Evolutionary conservation across 1,140 invertebrate species (phyloP).

Genomic region (Hormaphis cornu): DNA sequence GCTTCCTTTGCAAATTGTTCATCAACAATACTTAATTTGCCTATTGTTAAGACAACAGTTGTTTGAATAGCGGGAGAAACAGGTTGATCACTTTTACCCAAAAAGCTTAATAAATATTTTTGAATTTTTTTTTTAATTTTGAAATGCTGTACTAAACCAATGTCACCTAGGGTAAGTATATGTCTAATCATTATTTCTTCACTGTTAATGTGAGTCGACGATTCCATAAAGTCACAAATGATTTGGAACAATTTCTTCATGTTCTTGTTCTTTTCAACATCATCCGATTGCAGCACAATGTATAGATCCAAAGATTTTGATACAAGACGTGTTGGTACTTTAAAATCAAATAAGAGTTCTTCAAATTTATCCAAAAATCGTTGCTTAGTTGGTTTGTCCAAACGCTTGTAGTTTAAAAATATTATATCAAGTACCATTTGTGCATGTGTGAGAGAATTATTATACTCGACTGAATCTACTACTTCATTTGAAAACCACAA

Average conservation of each 20-base stretch:
- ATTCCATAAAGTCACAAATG: conserved; percentile 1
- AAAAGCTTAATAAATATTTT: not conserved
- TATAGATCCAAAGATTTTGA: conserved; percentile 14
- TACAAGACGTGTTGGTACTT: conserved; percentile 14
- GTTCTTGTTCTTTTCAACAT: not conserved
- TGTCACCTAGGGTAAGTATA: conserved; percentile 1
- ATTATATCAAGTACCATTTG: conserved; percentile 16
- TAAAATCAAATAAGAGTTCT: conserved; percentile 12
- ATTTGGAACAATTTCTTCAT: not conserved
- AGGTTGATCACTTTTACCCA: not conserved
- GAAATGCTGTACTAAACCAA: conserved; percentile 17
- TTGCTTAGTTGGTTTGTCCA: not conserved
- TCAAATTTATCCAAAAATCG: conserved; percentile 4
- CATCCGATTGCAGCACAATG: not conserved
- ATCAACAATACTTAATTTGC: conserved; percentile 26
- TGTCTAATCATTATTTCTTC: conserved; percentile 19
- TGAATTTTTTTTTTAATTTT: conserved; percentile 4
- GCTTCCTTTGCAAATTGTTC: conserved; percentile 21
- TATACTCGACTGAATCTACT: not conserved
- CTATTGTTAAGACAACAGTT: conserved; percentile 12
- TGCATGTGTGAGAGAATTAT: not conserved
- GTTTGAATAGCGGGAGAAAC: conserved; percentile 1
- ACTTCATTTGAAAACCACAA: conserved; percentile 3
- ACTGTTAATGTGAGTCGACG: conserved; percentile 4
- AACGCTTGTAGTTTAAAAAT: conserved; percentile 2